A percentile compares a stretch with the other conserved stretches of the same genome.
Evolutionary conservation across 2,113 vertebrate species (phyloP).

Genomic region (Ictalurus punctatus): DNA sequence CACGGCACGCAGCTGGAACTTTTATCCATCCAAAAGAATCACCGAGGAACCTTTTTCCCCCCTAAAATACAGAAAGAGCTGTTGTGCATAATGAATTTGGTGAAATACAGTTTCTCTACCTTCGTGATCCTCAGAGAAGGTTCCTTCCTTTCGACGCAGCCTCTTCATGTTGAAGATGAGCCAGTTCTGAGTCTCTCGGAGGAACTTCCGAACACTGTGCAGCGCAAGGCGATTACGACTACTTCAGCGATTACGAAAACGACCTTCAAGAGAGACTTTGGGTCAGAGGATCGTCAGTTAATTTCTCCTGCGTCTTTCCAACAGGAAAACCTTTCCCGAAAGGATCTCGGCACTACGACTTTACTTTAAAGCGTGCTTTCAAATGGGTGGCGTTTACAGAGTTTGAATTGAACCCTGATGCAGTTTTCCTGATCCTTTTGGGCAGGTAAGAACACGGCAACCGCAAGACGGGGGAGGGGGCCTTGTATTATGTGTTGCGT

Average conservation of each 20-base stretch:
- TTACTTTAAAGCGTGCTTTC: not conserved
- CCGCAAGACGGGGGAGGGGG: no score
- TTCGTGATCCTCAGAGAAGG: not conserved
- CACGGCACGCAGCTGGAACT: not conserved
- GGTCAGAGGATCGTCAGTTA: not conserved
- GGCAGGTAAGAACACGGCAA: not conserved
- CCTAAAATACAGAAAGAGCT: not conserved
- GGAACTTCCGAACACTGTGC: not conserved
- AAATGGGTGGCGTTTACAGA: not conserved
- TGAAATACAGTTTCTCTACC: not conserved
- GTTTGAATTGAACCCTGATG: not conserved
- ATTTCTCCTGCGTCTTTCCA: not conserved
- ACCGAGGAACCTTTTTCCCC: not conserved
- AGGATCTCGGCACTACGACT: not conserved
- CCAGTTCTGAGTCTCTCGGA: not conserved
- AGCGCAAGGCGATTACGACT: not conserved
- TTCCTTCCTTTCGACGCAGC: not conserved
- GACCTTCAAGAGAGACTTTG: not conserved
- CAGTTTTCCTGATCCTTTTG: not conserved
- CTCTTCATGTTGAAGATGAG: not conserved
- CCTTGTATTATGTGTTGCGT: not conserved
- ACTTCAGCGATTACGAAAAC: not conserved
- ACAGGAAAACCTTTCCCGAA: not conserved
- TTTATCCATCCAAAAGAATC: not conserved
- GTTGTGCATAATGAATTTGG: not conserved